Base-by-base conservation (phyloP, 2,888 invertebrate genomes). In the Limnephilus marmoratus region DNA sequence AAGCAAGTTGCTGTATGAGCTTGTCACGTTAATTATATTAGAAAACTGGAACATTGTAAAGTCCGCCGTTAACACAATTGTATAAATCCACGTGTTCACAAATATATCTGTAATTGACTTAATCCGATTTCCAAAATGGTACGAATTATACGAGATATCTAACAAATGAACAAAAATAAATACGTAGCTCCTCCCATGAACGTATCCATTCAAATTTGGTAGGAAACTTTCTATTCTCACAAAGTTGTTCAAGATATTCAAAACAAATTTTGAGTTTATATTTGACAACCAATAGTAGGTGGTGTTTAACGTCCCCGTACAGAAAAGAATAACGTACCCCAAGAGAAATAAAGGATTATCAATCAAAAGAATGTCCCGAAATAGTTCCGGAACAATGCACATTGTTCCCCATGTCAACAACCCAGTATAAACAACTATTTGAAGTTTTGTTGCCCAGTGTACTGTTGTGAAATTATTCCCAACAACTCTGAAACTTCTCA, bases 221-320 rank as follows among this genome's bases (percentile, higher is more conserved):
- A 85, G 2, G 4, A 45, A 18, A 5, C 13, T 85, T 49, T 85
- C 85, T 11, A 85, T 45, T n/a, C 24, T 13, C n/a, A 4, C 9
- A 29, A 85, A 41, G n/a, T 85, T 85, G 5, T 45, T 85, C n/a
- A 85, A n/a, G n/a, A 85, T 41, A 4, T 85, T 85, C n/a, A 85
- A 18, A 37, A 85, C 12, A 0, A 5, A 2, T 85, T 37, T 45
- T 37, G 85, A n/a, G n/a, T 3, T n/a, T 18, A n/a, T 45, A 45
- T 41, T 85, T 13, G 41, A 37, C 18, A 41, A 45, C 18, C 85
- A 41, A 45, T 13, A 18, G n/a, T 9, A 37, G 3, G n/a, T 37
- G 4, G 24, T 24, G 13, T n/a, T 24, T 37, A 45, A 12, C 12
- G n/a, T 29, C 68, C 68, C 68, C 24, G 2, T 9, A 9, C 68